phyloP scores from a whole-genome alignment of 2,888 invertebrate species.

The Ferrisia virgata region DNA sequence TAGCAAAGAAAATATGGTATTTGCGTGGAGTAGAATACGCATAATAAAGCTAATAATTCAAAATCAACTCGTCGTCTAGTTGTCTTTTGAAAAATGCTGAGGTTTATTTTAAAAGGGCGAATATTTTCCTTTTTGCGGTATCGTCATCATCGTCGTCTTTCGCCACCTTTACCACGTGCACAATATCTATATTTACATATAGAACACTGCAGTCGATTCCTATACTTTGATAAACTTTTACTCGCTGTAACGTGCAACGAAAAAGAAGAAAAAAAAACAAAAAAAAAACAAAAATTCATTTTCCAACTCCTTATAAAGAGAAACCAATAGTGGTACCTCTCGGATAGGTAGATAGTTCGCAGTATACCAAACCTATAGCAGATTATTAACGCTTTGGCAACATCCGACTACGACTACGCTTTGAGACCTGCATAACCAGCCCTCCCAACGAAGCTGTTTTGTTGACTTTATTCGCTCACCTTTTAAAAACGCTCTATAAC shows the following conservation, averaged over 20 bases:
- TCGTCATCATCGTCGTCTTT: no score
- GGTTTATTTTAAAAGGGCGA: slow-evolving; percentile 20
- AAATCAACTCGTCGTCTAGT: slow-evolving; percentile 39
- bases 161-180: not conserved
- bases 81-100: slow-evolving; percentile 33
- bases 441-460: not conserved
- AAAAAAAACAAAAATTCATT: not conserved
- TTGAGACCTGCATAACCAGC: not conserved
- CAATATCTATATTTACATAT: not conserved
- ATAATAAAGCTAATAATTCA: slow-evolving; percentile 44
- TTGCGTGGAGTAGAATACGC: slow-evolving; percentile 25
- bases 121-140: slow-evolving; percentile 21
- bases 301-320: no score
- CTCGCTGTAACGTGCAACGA: not conserved
- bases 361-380: not conserved
- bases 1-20: not conserved
- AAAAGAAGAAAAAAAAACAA: not conserved
- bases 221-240: not conserved
- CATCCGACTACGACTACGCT: not conserved
- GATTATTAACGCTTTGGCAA: not conserved
- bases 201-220: not conserved
- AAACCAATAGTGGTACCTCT: no score
- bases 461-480: not conserved
- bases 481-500: no score
- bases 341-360: no score